phyloP scores from a whole-genome alignment of 2,797 vertebrate species.

The Eulemur coronatus region DNA sequence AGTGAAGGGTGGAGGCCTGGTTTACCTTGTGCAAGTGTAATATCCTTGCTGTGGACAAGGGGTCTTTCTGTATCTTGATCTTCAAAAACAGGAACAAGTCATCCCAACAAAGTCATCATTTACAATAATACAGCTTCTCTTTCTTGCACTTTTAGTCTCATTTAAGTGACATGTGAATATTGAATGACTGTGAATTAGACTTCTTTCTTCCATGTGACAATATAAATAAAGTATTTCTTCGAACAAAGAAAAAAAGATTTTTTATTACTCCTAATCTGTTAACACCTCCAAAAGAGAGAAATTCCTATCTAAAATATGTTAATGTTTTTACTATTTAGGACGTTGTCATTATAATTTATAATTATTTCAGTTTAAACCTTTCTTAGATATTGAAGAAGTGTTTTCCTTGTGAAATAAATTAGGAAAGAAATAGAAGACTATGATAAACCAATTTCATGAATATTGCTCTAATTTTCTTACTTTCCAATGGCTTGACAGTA shows the following conservation, averaged over 20 bases:
- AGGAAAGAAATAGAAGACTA: not conserved
- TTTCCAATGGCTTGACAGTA: constrained; percentile 8
- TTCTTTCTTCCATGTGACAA: not conserved
- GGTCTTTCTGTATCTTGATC: not conserved
- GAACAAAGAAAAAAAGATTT: not conserved
- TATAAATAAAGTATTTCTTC: constrained; percentile 19
- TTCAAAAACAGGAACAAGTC: not conserved
- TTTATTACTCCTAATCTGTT: not conserved
- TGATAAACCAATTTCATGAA: not conserved
- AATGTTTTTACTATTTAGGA: not conserved
- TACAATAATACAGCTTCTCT: not conserved
- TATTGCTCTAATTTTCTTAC: constrained; percentile 2
- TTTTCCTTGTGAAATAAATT: constrained; percentile 30
- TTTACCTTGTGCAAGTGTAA: not conserved
- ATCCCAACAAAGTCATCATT: not conserved
- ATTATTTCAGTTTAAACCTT: constrained; percentile 6
- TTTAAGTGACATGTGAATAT: not conserved
- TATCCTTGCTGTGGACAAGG: not conserved
- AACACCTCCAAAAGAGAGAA: not conserved
- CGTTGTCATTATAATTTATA: constrained; percentile 1
- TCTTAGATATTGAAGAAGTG: not conserved
- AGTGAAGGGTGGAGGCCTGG: not conserved
- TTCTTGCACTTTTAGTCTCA: not conserved
- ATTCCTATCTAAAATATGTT: not conserved
- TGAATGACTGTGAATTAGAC: not conserved